These are phyloP conservation scores for Malurus leucopterus DNA, from an alignment of 2,797 vertebrate species.

Conservation along the genomic window DNA sequence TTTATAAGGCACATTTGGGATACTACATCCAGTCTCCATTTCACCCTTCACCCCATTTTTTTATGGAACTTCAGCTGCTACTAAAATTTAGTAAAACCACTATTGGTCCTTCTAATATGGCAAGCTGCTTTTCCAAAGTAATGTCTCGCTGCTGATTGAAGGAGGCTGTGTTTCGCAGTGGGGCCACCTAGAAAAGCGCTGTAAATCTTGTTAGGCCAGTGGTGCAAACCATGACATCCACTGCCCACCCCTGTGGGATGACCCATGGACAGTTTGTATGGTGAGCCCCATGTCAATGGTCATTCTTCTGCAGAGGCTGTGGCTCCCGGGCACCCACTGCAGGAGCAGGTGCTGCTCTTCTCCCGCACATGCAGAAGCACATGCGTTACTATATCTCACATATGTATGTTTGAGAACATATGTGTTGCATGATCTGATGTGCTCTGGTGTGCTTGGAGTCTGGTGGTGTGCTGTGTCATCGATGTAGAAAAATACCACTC, in stretches of 20 bases:
- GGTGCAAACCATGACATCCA: neutral
- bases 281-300: fast-evolving
- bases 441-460: neutral
- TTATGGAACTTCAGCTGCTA: neutral
- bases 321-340: neutral
- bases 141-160: neutral
- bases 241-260: neutral
- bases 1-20: neutral
- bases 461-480: slow-evolving; percentile 3
- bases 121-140: neutral
- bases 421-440: neutral
- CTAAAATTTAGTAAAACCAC: neutral
- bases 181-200: neutral
- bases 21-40: neutral
- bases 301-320: neutral
- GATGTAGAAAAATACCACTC: slow-evolving; percentile 48
- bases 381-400: neutral
- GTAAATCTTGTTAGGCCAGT: neutral
- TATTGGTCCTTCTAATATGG: neutral
- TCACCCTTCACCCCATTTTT: neutral
- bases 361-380: neutral
- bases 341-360: neutral
- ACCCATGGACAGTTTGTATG: neutral
- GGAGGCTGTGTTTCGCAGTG: neutral
- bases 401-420: too few relatives aligned